Evolutionary conservation across 2,888 invertebrate species (phyloP).

Genomic region (Megastigmus dorsalis): DNA sequence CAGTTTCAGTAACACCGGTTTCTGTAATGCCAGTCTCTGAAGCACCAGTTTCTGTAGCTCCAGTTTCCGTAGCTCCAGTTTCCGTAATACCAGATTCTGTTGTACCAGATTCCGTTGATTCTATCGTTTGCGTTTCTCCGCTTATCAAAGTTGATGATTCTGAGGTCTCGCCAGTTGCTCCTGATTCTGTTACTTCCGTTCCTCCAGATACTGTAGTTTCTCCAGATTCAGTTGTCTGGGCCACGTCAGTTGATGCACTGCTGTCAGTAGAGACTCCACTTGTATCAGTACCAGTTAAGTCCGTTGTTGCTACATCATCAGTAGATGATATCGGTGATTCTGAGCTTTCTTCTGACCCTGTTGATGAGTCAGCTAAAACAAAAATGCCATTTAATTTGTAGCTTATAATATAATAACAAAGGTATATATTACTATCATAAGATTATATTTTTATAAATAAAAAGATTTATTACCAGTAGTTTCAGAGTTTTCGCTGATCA

Average conservation of each 20-base stretch:
- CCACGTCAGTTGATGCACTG: too few relatives aligned
- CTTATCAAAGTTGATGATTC: conserved; percentile 30
- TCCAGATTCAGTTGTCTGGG: conserved; percentile 54
- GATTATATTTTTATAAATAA: too few relatives aligned
- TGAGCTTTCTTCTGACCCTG: conserved; percentile 33
- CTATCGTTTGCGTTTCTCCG: conserved; percentile 28
- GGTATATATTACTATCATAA: too few relatives aligned
- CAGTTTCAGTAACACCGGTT: conserved; percentile 20
- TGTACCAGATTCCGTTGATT: conserved; percentile 31
- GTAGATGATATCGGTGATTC: conserved; percentile 36
- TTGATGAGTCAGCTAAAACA: conserved; percentile 22
- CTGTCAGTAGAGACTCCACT: conserved; percentile 53
- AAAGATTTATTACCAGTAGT: conserved; percentile 33
- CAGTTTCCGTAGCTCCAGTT: conserved; percentile 35
- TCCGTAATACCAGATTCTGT: conserved; percentile 41
- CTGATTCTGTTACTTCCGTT: conserved; percentile 55
- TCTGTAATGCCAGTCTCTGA: conserved; percentile 44
- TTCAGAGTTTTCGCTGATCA: conserved; percentile 37
- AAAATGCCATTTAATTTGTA: neutral
- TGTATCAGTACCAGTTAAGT: conserved; percentile 48
- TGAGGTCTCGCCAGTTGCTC: conserved; percentile 1
- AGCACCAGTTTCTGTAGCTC: conserved; percentile 33
- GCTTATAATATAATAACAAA: neutral
- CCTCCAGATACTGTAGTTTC: conserved; percentile 55
- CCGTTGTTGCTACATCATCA: conserved; percentile 45